A percentile compares a stretch with the other conserved stretches of the same genome.
These are phyloP conservation scores for Anas georgica DNA, from an alignment of 2,797 vertebrate genomes.

Conservation along the genomic window DNA sequence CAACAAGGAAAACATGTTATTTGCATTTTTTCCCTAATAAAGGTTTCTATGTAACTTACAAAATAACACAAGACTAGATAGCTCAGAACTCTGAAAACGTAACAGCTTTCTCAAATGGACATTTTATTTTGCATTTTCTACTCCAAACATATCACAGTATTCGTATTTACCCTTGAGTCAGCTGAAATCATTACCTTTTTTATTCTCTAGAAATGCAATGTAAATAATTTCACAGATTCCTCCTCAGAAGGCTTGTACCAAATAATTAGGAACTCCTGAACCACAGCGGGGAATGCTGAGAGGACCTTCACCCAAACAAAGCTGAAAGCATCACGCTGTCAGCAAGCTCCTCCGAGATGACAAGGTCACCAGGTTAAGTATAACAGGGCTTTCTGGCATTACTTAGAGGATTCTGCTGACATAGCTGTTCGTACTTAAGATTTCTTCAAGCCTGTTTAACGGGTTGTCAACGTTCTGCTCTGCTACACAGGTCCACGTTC, in stretches of 20 bases:
- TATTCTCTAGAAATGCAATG: too few relatives aligned
- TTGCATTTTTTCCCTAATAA: not conserved
- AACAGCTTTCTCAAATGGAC: not conserved
- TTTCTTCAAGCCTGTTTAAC: constrained; percentile 7
- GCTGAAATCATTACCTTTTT: not conserved
- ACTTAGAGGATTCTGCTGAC: not conserved
- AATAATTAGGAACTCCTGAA: not conserved
- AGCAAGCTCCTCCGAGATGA: not conserved
- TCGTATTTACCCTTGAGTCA: not conserved
- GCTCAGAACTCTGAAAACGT: not conserved
- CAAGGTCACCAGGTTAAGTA: not conserved
- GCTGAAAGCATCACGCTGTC: not conserved
- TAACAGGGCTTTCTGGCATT: not conserved
- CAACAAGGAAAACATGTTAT: not conserved
- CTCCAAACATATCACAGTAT: not conserved
- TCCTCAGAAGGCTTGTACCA: not conserved
- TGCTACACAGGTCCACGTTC: fast-evolving
- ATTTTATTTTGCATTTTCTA: not conserved
- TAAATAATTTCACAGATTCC: not conserved
- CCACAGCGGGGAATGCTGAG: not conserved
- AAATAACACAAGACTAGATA: not conserved
- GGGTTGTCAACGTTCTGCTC: not conserved
- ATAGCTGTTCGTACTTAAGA: not conserved
- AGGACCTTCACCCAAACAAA: not conserved
- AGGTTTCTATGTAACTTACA: not conserved